These are phyloP conservation scores for Oncopodura yosiiana DNA, from an alignment of 1,140 invertebrate species.

Conservation along the genomic window DNA sequence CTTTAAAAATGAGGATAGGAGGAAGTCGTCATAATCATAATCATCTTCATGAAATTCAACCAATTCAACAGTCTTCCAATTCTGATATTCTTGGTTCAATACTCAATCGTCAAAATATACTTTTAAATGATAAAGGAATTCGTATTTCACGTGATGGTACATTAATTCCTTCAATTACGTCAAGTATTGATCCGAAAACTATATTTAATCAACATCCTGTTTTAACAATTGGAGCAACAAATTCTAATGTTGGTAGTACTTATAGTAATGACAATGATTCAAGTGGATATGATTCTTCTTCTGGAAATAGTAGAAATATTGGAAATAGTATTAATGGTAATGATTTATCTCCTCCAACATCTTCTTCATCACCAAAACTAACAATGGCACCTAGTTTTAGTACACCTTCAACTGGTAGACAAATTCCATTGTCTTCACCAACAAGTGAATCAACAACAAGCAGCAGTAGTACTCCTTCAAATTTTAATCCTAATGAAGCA, in stretches of 20 bases:
- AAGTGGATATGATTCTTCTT: neutral
- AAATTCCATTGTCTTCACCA: no score
- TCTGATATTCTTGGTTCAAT: constrained; percentile 28
- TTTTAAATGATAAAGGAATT: constrained; percentile 29
- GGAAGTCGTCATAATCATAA: neutral
- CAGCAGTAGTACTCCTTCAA: no score
- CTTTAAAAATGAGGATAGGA: neutral
- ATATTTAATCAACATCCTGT: no score
- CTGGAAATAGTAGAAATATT: neutral
- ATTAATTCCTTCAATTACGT: constrained; percentile 24
- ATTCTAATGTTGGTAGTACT: neutral
- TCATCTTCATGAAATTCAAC: neutral
- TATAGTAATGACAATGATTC: neutral
- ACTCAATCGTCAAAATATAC: constrained; percentile 25
- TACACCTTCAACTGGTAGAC: no score
- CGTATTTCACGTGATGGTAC: constrained; percentile 30
- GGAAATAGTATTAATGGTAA: neutral
- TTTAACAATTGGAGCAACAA: no score
- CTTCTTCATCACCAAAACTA: no score
- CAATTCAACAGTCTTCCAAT: constrained; percentile 13
- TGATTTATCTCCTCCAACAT: neutral
- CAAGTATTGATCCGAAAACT: no score
- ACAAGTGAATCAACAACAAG: no score
- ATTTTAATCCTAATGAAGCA: no score
- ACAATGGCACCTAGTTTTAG: no score